phyloP scores from a whole-genome alignment of 2,797 vertebrate genomes.

The Spizella passerina region DNA sequence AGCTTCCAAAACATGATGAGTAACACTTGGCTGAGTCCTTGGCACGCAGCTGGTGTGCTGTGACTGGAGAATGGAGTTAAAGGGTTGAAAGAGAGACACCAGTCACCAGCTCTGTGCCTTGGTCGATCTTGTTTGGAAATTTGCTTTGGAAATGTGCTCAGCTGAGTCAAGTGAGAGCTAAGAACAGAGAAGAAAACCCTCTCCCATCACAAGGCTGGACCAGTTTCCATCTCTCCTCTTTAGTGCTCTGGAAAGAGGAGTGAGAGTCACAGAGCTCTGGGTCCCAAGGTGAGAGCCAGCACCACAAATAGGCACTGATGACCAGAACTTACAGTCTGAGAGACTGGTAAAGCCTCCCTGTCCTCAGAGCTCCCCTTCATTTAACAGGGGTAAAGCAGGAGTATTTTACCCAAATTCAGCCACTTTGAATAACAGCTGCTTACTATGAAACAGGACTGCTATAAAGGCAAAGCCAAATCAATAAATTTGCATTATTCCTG shows the following conservation, averaged over 20 bases:
- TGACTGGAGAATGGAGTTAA: neutral
- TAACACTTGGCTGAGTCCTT: neutral
- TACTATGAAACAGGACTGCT: neutral
- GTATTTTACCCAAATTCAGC: neutral
- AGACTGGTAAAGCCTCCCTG: neutral
- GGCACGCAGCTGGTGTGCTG: neutral
- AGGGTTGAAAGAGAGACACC: fast-evolving
- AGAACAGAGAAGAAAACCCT: neutral
- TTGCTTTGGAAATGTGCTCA: neutral
- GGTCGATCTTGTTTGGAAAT: neutral
- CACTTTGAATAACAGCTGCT: neutral
- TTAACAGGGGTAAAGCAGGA: neutral
- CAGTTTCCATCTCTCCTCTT: neutral
- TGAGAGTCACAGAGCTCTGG: neutral
- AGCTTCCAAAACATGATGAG: neutral
- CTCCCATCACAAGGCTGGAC: neutral
- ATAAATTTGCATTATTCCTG: neutral
- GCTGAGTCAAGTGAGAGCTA: neutral
- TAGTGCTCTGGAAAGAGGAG: neutral
- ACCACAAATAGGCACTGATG: neutral
- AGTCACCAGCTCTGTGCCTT: fast-evolving
- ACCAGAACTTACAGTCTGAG: neutral
- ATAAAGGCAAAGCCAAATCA: neutral
- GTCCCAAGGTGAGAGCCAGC: neutral
- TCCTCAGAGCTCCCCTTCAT: neutral